Evolutionary conservation across 2,888 invertebrate species (phyloP).

Genomic region (Glyphotaelius pellucidus): DNA sequence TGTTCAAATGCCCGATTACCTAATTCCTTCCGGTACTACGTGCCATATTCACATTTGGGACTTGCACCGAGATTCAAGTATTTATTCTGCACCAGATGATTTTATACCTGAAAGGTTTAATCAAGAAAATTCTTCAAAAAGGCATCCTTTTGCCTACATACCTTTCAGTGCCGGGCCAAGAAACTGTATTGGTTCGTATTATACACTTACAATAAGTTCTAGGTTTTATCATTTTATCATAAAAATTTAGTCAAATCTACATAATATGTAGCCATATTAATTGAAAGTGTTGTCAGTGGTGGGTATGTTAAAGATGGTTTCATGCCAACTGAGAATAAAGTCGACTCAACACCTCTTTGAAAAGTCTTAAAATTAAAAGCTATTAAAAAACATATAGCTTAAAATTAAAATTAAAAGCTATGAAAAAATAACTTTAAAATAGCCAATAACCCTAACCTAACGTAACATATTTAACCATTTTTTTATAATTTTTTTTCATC

Average conservation of each 20-base stretch:
- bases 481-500: no score
- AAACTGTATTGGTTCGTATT: constrained; percentile 70
- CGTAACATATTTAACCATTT: no score
- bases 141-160: constrained; percentile 73
- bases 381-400: no score
- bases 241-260: background rate
- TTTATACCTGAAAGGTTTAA: constrained; percentile 76
- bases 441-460: no score
- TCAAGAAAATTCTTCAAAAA: constrained; percentile 69
- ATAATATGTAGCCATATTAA: background rate
- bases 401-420: no score
- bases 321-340: no score
- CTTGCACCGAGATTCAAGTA: constrained; percentile 70
- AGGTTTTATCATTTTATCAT: background rate
- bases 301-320: no score
- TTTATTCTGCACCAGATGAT: constrained; percentile 70
- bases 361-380: no score
- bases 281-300: no score
- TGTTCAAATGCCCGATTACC: constrained; percentile 70
- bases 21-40: constrained; percentile 63
- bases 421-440: no score
- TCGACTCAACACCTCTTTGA: no score
- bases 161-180: constrained; percentile 69
- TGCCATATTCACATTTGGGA: constrained; percentile 69
- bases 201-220: background rate